These are phyloP conservation scores for Andrena haemorrhoa DNA, from an alignment of 2,888 invertebrate species.

Conservation along the genomic window DNA sequence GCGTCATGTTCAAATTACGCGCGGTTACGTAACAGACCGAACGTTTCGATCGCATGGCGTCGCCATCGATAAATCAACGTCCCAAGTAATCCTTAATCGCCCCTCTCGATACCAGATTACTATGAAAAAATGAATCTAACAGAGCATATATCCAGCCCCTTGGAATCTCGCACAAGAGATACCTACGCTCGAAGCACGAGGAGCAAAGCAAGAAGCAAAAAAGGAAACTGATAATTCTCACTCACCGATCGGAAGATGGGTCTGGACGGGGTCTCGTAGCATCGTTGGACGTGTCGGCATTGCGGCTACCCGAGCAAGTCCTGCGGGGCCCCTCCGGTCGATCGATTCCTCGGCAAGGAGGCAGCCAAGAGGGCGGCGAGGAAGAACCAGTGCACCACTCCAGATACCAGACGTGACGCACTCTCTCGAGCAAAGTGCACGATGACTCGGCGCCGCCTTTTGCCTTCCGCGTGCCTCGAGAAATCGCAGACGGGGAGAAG, in stretches of 20 bases:
- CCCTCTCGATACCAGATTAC: neutral
- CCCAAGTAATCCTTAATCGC: neutral
- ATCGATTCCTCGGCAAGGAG: constrained; percentile 42
- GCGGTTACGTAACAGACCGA: constrained; percentile 60
- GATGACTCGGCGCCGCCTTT: constrained; percentile 32
- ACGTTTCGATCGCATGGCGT: neutral
- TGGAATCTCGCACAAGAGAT: neutral
- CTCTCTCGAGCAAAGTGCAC: constrained; percentile 56
- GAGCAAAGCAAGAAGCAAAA: neutral
- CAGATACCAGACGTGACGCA: constrained; percentile 46
- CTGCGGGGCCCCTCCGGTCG: constrained; percentile 33
- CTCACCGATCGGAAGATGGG: constrained; percentile 13
- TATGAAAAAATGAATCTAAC: neutral
- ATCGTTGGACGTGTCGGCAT: neutral
- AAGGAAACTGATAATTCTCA: neutral
- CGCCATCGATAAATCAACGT: constrained; percentile 32
- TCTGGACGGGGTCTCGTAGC: neutral
- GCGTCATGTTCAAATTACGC: constrained; percentile 66
- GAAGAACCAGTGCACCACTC: constrained; percentile 56
- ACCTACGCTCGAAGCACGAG: no score
- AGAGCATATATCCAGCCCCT: neutral
- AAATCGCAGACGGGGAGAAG: constrained; percentile 2
- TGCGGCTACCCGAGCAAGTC: constrained; percentile 17
- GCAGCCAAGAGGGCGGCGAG: constrained; percentile 34
- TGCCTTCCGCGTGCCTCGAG: constrained; percentile 1